Base-by-base conservation (phyloP, 2,797 vertebrate genomes). In the Sebastiscus tertius region DNA sequence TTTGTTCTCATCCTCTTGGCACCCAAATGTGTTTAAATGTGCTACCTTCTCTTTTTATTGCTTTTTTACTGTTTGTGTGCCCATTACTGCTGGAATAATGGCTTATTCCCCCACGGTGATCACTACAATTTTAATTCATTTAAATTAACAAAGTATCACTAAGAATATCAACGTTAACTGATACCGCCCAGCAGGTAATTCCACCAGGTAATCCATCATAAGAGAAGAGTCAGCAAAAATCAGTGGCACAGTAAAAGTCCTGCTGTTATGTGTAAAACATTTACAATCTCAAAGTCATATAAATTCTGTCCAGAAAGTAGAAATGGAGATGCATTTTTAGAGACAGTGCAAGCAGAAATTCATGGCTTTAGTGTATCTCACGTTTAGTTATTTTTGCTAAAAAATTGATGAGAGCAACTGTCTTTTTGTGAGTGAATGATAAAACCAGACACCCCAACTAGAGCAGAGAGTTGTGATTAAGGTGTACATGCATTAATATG, bases 11-110 rank as follows among this genome's bases (percentile, higher is more conserved):
- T 81, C 27, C 4, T 72, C 59, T 34, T 60, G 60, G 72, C 66
- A 54, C 34, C 55, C 29, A 34, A 66, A 75, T 66, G 70, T 76
- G 61, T 65, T 54, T 27, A 46, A 84, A 75, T 58, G 52, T 80
- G 29, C 66, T 63, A 68, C 72, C 75, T 79, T 39, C 46, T 85
- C 58, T 55, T 66, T 75, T 69, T 75, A 69, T 71, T 69, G 16
- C n/a, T 64, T 69, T 26, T 55, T 42, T 61, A 68, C 46, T 42
- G 12, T 71, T 5, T 26, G 49, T 71, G 34, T 61, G 61, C 59
- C 61, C 54, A 42, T 89, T 61, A 42, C 67, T 72, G 66, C 76
- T 29, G 11, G 68, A 27, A 52, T 72, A 27, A 52, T 72, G 52
- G 62, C 60, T 67, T n/a, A 39, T 26, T 67, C 29, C 75, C 26